Evolutionary conservation across 2,113 vertebrate genomes (phyloP).

Genomic region (Grammomys surdaster): DNA sequence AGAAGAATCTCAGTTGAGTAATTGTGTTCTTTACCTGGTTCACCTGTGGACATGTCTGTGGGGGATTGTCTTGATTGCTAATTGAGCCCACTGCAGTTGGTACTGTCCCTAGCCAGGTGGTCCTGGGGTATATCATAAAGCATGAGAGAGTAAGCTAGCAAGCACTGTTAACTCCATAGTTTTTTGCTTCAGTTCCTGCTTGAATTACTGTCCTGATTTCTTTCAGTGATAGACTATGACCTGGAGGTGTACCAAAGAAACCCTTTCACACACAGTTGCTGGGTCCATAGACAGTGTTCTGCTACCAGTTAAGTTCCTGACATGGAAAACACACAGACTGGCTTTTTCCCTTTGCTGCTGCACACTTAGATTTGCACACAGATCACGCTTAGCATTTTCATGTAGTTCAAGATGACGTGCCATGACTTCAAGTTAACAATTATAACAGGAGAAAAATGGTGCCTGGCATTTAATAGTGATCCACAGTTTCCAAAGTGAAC

Average conservation of each 20-base stretch:
- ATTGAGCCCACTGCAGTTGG: background rate
- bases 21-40: background rate
- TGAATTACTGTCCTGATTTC: background rate
- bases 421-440: background rate
- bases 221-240: background rate
- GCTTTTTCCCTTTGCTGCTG: accelerated
- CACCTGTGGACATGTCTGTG: background rate
- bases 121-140: background rate
- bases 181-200: background rate
- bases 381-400: background rate
- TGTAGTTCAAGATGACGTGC: background rate
- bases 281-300: background rate
- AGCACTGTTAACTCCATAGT: background rate
- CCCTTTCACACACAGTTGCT: background rate
- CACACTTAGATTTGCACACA: background rate
- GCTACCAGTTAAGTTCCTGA: accelerated
- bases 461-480: background rate
- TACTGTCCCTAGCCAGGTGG: background rate
- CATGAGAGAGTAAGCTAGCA: background rate
- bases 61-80: background rate
- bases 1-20: background rate
- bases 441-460: background rate
- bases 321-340: background rate
- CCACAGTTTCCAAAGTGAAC: background rate
- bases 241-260: background rate